These are phyloP conservation scores for Didymodactylos carnosus DNA, from an alignment of 2,888 invertebrate genomes.

Conservation along the genomic window DNA sequence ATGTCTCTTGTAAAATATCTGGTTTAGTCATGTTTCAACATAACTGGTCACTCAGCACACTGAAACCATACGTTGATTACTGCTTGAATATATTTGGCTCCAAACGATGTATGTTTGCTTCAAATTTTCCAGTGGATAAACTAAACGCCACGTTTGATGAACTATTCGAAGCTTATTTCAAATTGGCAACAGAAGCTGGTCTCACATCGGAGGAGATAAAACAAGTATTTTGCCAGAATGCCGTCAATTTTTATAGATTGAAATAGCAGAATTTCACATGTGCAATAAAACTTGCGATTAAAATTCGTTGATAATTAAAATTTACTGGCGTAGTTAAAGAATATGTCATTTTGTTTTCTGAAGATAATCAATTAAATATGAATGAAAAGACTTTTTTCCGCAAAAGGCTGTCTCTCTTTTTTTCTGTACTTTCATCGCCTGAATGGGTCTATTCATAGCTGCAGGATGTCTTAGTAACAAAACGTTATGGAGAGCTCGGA, in stretches of 20 bases:
- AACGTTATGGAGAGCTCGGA: no score
- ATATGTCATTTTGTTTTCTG: no score
- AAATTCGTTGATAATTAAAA: no score
- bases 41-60: background rate
- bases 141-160: background rate
- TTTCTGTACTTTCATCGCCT: no score
- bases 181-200: background rate
- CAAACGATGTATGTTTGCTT: background rate
- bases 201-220: background rate
- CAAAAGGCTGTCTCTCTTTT: no score
- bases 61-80: background rate
- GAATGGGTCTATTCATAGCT: no score
- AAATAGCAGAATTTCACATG: no score
- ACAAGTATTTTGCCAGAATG: background rate
- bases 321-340: no score
- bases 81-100: background rate
- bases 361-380: no score
- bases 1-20: background rate
- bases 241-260: background rate
- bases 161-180: background rate
- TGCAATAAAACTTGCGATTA: no score
- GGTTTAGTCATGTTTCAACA: background rate
- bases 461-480: no score
- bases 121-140: background rate
- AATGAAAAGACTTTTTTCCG: no score